These are phyloP conservation scores for Puma concolor DNA, from an alignment of 2,113 vertebrate genomes.

Conservation along the genomic window DNA sequence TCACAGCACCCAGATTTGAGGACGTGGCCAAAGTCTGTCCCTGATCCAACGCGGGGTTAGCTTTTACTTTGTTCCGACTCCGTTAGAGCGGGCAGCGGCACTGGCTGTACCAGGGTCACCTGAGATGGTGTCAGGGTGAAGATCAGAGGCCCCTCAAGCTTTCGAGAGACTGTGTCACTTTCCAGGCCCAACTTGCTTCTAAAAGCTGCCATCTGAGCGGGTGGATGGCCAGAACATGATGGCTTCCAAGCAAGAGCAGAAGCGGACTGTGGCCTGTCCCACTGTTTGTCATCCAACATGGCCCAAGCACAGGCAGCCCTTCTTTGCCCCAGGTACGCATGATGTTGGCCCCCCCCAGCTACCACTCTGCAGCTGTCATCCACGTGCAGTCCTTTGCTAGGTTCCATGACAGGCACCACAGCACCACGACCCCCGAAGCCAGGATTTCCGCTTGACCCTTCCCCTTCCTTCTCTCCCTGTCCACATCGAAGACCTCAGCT, in stretches of 20 bases:
- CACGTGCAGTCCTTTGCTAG: accelerated
- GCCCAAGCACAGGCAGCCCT: accelerated
- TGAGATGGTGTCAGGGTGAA: not conserved
- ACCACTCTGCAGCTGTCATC: not conserved
- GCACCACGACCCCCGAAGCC: too few species aligned
- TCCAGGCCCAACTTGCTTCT: not conserved
- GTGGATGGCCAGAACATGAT: not conserved
- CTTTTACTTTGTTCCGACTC: not conserved
- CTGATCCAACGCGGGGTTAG: not conserved
- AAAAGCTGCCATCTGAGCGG: not conserved
- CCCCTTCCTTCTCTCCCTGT: not conserved
- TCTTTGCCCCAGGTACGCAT: not conserved
- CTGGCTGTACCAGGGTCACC: not conserved
- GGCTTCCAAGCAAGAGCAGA: not conserved
- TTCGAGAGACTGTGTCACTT: not conserved
- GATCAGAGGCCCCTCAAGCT: not conserved
- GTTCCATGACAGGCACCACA: not conserved
- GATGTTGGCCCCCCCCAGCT: too few species aligned
- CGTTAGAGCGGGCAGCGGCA: not conserved
- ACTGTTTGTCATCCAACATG: accelerated
- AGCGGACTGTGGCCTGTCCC: not conserved
- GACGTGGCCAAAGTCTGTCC: not conserved
- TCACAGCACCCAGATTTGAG: not conserved
- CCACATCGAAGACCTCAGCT: not conserved
- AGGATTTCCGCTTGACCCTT: not conserved